Base-by-base conservation (phyloP, 1,140 invertebrate genomes). In the Tetramorium alpestre region DNA sequence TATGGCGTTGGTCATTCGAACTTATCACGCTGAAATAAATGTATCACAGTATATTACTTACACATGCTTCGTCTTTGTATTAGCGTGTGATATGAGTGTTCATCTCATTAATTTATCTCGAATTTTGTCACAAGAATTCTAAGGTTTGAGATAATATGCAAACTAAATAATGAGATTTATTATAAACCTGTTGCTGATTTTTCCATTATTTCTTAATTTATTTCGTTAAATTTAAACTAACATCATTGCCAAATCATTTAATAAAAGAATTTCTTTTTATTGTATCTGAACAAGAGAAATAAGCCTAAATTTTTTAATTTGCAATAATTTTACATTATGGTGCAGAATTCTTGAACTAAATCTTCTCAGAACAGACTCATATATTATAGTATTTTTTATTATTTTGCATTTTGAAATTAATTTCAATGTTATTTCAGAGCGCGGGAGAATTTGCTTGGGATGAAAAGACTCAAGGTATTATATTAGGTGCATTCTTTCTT, bases 401-500 rank as follows among this genome's bases (percentile, higher is more conserved):
- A 28, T 33, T 62, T 25, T 76, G 70, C 49, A 56, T 25, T 51
- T 41, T 25, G 67, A 78, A 86, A 44, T 87, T 54, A 84, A 75
- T 64, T 89, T 47, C 75, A 80, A 87, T 70, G 69, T 89, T 81
- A 85, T 90, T 92, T 86, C 87, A 97, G 96, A 96, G 94, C 91
- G 94, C 96, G 88, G 97, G 97, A 64, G 97, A 98, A 92, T 98
- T 98, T 89, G 95, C 96, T 44, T 98, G 98, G 98, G 96, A 97
- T 91, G 96, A 97, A 94, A 96, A 96, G 76, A 97, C 97, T 11
- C 98, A 98, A 94, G 97, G 98, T 72, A 94, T 98, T 81, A 97
- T 99, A 87, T 95, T 98, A 60, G 97, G 98, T 10, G 97, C 97
- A 65, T 98, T 98, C 95, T 98, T 98, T 95, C 97, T 98, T 92